Base-by-base conservation (phyloP, 2,888 invertebrate genomes). In the Graphium colonna region DNA sequence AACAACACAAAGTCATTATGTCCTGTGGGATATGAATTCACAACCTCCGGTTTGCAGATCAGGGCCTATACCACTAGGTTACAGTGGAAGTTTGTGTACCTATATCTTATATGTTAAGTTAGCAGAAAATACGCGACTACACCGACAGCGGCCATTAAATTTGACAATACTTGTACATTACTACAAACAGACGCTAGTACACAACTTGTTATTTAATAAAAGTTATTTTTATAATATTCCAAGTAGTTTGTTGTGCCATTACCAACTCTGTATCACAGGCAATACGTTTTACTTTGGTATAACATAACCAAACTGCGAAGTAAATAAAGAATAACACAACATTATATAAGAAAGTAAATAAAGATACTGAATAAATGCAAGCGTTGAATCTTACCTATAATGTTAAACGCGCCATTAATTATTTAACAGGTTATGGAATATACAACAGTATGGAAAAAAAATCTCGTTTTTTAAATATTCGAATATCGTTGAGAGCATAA, bases 221-320 rank as follows among this genome's bases (percentile, higher is more conserved):
- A 7, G 31, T 2, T 31, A 9, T 2, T 2, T 31, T 9, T 31
- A 31, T 31, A 1, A 9, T 31, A 9, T 31, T 31, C 8, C 3
- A 31, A 31, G 8, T 31, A 7, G 1, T 31, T 9, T 31, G 16
- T 38, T 5, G 10, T 31, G 21, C 17, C 39, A n/a, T 36, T 28
- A 43, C 42, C 48, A 38, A 44, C 38, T 53, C 39, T 47, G 47
- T 53, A 53, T 48, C 53, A 53, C 53, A 53, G 39, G 13, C 28
- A 31, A 52, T 44, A 53, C 38, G 43, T 39, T 39, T 36, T 43
- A 52, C 47, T 48, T 53, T 53, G 47, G 48, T 43, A 48, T 53
- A 48, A 47, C 39, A 38, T 17, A 45, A 31, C 33, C 33, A 33
- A 45, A 45, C 16, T 16, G n/a, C 31, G 31, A 45, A 45, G 28